Evolutionary conservation across 2,797 vertebrate genomes (phyloP).

Genomic region (Paratrypauchen microcephalus): DNA sequence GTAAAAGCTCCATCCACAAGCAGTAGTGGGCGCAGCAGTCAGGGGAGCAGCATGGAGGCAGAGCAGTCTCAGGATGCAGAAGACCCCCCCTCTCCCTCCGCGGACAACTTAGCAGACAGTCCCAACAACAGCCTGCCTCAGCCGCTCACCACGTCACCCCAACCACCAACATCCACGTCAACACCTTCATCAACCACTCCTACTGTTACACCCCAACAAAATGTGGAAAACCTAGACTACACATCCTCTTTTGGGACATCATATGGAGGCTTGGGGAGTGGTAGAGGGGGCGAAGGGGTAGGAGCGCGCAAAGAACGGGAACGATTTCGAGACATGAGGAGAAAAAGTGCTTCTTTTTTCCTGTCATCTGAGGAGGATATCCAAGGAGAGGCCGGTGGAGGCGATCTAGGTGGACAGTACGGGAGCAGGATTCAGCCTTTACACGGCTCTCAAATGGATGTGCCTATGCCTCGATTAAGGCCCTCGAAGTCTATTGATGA

Average conservation of each 20-base stretch:
- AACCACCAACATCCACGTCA: slow-evolving; percentile 50
- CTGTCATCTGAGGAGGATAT: slow-evolving; percentile 88
- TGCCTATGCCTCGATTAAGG: slow-evolving; percentile 81
- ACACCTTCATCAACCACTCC: slow-evolving; percentile 53
- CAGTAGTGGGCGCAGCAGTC: slow-evolving; percentile 92
- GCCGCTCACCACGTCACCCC: slow-evolving; percentile 60
- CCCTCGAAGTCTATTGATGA: slow-evolving; percentile 94
- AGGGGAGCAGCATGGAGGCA: slow-evolving; percentile 90
- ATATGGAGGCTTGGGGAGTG: slow-evolving; percentile 55
- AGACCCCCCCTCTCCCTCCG: slow-evolving; percentile 48
- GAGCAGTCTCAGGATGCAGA: slow-evolving; percentile 63
- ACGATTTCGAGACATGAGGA: slow-evolving; percentile 85
- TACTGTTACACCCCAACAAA: slow-evolving; percentile 59
- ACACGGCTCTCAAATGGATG: slow-evolving; percentile 72
- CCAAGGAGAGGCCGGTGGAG: slow-evolving; percentile 72
- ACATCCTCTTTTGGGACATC: slow-evolving; percentile 76
- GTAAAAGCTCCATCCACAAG: slow-evolving; percentile 94
- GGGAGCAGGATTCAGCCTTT: slow-evolving; percentile 68
- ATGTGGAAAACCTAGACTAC: slow-evolving; percentile 75
- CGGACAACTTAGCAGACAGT: slow-evolving; percentile 47
- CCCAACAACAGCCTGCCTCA: slow-evolving; percentile 63
- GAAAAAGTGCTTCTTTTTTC: slow-evolving; percentile 89
- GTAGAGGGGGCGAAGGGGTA: slow-evolving; percentile 35
- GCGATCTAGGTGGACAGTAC: slow-evolving; percentile 37
- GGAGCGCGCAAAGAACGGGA: slow-evolving; percentile 77